These are phyloP conservation scores for Sialis lutaria DNA, from an alignment of 2,888 invertebrate genomes.

Conservation along the genomic window DNA sequence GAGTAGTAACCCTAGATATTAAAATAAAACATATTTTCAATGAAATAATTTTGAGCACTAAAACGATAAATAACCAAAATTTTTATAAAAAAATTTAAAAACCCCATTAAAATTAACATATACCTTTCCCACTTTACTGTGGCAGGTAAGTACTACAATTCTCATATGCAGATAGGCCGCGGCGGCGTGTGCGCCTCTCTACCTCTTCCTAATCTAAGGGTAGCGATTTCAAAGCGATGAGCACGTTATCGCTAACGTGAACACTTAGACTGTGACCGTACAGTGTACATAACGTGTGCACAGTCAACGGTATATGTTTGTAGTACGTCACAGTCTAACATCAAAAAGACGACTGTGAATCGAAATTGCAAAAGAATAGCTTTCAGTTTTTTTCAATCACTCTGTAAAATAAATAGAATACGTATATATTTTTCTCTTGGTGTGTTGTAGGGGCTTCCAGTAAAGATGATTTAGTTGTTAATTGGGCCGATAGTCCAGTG, in stretches of 20 bases:
- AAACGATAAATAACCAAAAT: too few species aligned
- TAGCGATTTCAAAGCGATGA: slow-evolving; percentile 21
- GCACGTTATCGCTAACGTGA: slow-evolving; percentile 20
- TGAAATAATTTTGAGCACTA: too few species aligned
- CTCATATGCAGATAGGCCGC: slow-evolving; percentile 1
- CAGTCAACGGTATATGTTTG: background rate
- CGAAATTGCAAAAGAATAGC: slow-evolving; percentile 17
- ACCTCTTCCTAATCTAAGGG: slow-evolving; percentile 4
- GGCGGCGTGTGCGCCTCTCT: background rate
- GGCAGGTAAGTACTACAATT: background rate
- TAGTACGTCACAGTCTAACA: slow-evolving; percentile 14
- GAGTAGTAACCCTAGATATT: too few species aligned
- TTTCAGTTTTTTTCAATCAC: slow-evolving; percentile 18
- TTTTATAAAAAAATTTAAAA: too few species aligned
- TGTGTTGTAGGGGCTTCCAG: background rate
- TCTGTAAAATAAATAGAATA: slow-evolving; percentile 16
- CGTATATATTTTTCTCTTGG: slow-evolving; percentile 2
- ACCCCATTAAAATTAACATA: too few species aligned
- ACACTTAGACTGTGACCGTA: slow-evolving; percentile 14
- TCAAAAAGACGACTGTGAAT: slow-evolving; percentile 19
- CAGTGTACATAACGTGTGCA: background rate
- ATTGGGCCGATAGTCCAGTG: background rate
- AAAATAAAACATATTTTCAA: too few species aligned
- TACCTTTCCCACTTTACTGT: too few species aligned
- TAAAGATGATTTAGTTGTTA: background rate